Evolutionary conservation across 2,113 vertebrate genomes (phyloP).

Genomic region (Pyrgilauda ruficollis): DNA sequence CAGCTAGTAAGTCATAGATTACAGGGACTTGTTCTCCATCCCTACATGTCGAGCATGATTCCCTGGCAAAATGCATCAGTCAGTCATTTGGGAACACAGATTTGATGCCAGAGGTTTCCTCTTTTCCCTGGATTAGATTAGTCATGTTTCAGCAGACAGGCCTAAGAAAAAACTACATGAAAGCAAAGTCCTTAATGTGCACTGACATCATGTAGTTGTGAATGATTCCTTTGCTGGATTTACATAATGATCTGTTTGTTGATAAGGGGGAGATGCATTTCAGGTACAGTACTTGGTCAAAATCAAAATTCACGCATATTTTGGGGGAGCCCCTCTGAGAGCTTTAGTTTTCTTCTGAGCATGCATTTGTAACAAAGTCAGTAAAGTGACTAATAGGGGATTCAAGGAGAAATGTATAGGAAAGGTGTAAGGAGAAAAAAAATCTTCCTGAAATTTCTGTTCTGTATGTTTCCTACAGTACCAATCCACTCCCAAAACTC

Average conservation of each 20-base stretch:
- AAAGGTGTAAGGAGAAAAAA: neutral
- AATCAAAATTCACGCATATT: neutral
- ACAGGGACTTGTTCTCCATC: slow-evolving; percentile 25
- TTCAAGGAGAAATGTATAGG: neutral
- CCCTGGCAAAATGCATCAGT: slow-evolving; percentile 37
- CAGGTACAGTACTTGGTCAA: neutral
- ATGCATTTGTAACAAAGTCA: neutral
- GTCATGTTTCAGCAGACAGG: slow-evolving; percentile 4
- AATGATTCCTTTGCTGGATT: neutral
- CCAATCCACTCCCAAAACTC: neutral
- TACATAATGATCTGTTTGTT: neutral
- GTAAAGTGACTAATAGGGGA: neutral
- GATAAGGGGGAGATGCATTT: neutral
- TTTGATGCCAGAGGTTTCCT: neutral
- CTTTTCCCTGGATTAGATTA: slow-evolving; percentile 14
- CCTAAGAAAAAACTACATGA: slow-evolving; percentile 7
- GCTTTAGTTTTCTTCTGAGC: neutral
- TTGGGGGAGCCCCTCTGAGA: fast-evolving
- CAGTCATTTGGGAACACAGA: neutral
- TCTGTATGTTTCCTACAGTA: neutral
- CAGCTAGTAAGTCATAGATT: slow-evolving; percentile 70
- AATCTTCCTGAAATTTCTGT: neutral
- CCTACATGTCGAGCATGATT: neutral
- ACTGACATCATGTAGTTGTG: neutral
- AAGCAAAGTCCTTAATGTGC: neutral